A percentile compares a stretch with the other conserved stretches of the same genome.
phyloP scores from a whole-genome alignment of 2,113 vertebrate genomes.

The Carassius gibelio region DNA sequence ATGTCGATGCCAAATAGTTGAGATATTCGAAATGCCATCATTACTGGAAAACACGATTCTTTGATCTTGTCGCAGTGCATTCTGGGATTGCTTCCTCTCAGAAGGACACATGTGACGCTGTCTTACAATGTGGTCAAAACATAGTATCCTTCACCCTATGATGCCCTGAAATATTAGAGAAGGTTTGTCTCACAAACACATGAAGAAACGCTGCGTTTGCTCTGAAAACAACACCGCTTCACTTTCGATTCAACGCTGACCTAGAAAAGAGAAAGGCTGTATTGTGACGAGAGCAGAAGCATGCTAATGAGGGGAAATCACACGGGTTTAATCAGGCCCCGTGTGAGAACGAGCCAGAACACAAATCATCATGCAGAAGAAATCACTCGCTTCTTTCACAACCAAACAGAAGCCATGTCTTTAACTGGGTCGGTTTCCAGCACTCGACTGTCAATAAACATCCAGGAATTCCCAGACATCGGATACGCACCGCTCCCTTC shows the following conservation, averaged over 20 bases:
- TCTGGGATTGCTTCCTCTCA: background rate
- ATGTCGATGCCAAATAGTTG: background rate
- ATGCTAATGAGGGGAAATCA: background rate
- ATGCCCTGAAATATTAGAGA: background rate
- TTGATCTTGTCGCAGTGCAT: background rate
- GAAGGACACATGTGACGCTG: background rate
- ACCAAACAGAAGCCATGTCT: background rate
- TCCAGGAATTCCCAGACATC: background rate
- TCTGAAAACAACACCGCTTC: background rate
- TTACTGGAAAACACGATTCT: background rate
- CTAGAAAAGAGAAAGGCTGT: constrained; percentile 2
- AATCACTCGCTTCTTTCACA: background rate
- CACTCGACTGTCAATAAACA: background rate
- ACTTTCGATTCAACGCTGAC: background rate
- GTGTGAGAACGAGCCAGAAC: background rate
- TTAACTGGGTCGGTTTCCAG: background rate
- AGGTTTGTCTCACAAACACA: background rate
- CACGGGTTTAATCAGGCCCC: background rate
- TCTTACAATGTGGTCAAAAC: background rate
- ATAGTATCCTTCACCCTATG: background rate
- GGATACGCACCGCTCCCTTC: background rate
- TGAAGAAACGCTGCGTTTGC: background rate
- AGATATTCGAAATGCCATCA: background rate
- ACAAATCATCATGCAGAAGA: background rate
- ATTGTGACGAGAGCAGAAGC: background rate